Evolutionary conservation across 2,888 invertebrate species (phyloP).

Genomic region (Branchellion lobata): DNA sequence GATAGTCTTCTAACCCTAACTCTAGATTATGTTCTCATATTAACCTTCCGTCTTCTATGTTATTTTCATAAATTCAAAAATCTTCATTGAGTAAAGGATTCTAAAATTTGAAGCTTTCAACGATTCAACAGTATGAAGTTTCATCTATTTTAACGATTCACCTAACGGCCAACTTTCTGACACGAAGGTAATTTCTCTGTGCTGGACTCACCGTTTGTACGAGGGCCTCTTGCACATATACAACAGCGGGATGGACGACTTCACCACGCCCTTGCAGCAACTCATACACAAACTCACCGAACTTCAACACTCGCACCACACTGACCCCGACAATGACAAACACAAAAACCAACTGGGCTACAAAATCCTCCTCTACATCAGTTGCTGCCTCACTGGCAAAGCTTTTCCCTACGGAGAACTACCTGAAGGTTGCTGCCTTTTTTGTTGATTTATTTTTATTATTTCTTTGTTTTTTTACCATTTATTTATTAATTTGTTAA

Average conservation of each 20-base stretch:
- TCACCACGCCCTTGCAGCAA: conserved; percentile 72
- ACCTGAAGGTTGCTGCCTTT: not conserved
- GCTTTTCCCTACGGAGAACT: conserved; percentile 74
- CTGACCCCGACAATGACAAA: conserved; percentile 61
- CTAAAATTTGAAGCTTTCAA: too few relatives aligned
- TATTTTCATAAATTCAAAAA: too few relatives aligned
- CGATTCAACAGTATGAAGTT: too few relatives aligned
- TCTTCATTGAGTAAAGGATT: too few relatives aligned
- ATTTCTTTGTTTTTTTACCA: not conserved
- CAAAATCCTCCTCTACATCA: conserved; percentile 79
- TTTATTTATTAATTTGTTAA: not conserved
- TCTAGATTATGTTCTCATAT: too few relatives aligned
- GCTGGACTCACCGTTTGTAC: conserved; percentile 69
- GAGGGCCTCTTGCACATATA: conserved; percentile 76
- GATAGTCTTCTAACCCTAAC: too few relatives aligned
- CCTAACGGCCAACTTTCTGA: too few relatives aligned
- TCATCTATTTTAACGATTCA: too few relatives aligned
- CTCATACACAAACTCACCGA: conserved; percentile 56
- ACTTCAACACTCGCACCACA: conserved; percentile 34
- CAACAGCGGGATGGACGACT: conserved; percentile 76
- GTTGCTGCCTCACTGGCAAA: conserved; percentile 81
- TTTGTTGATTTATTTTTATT: not conserved
- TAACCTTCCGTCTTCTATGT: too few relatives aligned
- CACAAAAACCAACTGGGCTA: conserved; percentile 72
- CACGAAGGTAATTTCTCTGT: conserved; percentile 67